These are phyloP conservation scores for Lepidostoma basale DNA, from an alignment of 1,140 invertebrate genomes.

Conservation along the genomic window DNA sequence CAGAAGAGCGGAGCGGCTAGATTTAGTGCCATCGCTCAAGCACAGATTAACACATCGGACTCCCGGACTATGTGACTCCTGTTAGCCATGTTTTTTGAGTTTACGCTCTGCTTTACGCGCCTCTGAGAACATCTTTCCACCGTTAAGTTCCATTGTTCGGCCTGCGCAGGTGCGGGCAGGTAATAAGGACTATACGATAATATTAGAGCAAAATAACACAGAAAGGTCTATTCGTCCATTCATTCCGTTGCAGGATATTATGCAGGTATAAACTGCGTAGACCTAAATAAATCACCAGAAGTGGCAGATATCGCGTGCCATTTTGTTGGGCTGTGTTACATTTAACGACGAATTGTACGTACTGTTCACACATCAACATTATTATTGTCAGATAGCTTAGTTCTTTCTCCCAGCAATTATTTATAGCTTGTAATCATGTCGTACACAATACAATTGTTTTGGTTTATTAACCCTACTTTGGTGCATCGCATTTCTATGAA, in stretches of 20 bases:
- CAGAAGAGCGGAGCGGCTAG: too few relatives aligned
- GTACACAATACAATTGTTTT: too few relatives aligned
- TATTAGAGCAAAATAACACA: neutral
- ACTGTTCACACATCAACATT: too few relatives aligned
- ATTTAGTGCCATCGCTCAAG: neutral
- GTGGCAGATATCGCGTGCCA: conserved; percentile 6
- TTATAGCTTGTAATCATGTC: too few relatives aligned
- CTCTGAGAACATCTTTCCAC: neutral
- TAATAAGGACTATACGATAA: neutral
- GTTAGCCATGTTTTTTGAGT: conserved; percentile 3
- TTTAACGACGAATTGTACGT: too few relatives aligned
- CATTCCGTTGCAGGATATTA: neutral
- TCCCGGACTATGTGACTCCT: neutral
- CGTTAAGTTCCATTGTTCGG: neutral
- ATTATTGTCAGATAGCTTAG: too few relatives aligned
- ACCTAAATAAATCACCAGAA: neutral
- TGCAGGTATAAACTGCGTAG: neutral
- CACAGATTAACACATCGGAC: neutral
- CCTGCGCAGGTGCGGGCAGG: conserved; percentile 10
- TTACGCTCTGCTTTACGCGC: neutral
- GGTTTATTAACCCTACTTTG: too few relatives aligned
- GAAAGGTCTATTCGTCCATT: neutral
- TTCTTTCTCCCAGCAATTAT: too few relatives aligned
- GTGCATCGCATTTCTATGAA: too few relatives aligned
- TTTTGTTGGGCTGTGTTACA: too few relatives aligned